Conservation (phyloP, 2,797 vertebrate species). For the Uromys caudimaculatus region DNA sequence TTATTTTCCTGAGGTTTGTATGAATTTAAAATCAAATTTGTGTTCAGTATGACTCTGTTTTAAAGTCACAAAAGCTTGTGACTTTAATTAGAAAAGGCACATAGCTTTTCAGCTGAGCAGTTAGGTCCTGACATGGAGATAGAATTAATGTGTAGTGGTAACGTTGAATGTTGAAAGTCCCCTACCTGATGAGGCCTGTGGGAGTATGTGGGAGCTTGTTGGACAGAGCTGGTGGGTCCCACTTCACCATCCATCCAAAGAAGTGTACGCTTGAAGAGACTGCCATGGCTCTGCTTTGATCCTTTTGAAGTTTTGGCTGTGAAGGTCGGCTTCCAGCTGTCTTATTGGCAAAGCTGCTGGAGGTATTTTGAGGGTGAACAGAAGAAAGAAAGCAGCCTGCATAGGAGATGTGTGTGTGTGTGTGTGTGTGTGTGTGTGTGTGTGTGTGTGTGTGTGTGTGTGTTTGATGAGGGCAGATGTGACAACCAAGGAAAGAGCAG, state of each 20-base stretch:
- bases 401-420: not conserved
- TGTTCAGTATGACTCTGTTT: slow-evolving; percentile 46
- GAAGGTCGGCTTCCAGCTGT: not conserved
- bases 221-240: not conserved
- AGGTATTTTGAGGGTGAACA: not conserved
- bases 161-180: not conserved
- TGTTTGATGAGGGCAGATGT: not conserved
- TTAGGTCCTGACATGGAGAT: not conserved
- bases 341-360: not conserved
- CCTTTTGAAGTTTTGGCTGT: not conserved
- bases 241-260: not conserved
- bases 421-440: no score
- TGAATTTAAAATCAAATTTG: not conserved
- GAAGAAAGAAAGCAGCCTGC: not conserved
- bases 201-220: not conserved
- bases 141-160: not conserved
- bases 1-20: not conserved
- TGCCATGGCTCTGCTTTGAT: not conserved
- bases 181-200: not conserved
- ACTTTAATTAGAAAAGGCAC: not conserved
- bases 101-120: not conserved
- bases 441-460: not conserved
- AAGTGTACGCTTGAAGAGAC: not conserved
- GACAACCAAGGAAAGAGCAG: not conserved
- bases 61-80: slow-evolving; percentile 1